Base-by-base conservation (phyloP, 2,888 invertebrate species). In the Lasioglossum malachurum region DNA sequence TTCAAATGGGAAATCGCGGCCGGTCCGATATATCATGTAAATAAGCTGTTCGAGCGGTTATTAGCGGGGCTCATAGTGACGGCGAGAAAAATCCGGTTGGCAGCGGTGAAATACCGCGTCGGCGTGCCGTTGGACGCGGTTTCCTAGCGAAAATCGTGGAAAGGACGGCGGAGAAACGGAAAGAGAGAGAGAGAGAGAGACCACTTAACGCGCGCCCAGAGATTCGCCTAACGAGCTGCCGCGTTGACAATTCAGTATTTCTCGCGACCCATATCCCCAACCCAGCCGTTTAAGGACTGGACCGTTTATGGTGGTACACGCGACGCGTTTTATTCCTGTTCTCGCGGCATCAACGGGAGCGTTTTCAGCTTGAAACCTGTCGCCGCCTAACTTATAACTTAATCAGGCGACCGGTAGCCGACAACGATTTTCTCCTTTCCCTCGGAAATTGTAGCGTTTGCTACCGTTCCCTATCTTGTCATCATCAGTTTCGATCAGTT, bases 11-110 rank as follows among this genome's bases (percentile, higher is more conserved):
- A 90, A 80, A 88, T 74, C 79, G 49, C 73, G 76, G 80, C 57
- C 78, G 80, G 74, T 82, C 80, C 76, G 77, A 88, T 87, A 75
- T 78, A 87, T 88, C 91, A 93, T 93, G 93, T 92, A 93, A 94
- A 93, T 93, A 91, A 93, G 92, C 86, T 83, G 87, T 86, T 87
- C 82, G 83, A 80, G 87, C 80, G 89, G 85, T 89, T 92, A 92
- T 93, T 93, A 93, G 94, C 93, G 92, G 90, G 71, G 87, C 90
- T 92, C 91, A 89, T 87, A 53, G 86, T 84, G 90, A 87, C 80
- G 80, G 77, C 53, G 57, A 80, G 75, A 92, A 92, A 93, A 93
- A 91, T 92, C 73, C 78, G 86, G 80, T 85, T 90, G 91, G 89
- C 92, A 92, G 92, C 91, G 92, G 91, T 92, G 92, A 92, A 91